phyloP scores from a whole-genome alignment of 2,888 invertebrate species.

The Allolobophora icterica region DNA sequence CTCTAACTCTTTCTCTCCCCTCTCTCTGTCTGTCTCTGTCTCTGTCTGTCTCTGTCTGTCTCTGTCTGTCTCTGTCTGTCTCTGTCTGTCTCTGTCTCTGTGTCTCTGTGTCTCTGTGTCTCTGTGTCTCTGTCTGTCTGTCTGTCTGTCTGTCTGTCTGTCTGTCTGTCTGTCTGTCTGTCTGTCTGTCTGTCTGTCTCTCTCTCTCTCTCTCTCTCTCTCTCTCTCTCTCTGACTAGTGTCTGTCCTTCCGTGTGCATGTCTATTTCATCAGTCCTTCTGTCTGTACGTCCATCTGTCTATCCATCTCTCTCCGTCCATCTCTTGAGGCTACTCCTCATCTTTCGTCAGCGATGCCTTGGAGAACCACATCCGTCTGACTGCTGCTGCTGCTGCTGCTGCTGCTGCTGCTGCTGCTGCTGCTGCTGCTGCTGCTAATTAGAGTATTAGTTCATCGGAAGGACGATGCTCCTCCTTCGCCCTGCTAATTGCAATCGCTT shows the following conservation, averaged over 20 bases:
- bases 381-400: not conserved
- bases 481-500: not conserved
- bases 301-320: not conserved
- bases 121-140: slow-evolving; percentile 22
- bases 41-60: too few species aligned
- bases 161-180: slow-evolving; percentile 29
- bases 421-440: not conserved
- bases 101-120: slow-evolving; percentile 29
- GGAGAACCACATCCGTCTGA: not conserved
- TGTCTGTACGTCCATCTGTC: not conserved
- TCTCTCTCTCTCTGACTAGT: not conserved
- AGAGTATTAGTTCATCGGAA: not conserved
- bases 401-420: not conserved
- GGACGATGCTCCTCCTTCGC: not conserved
- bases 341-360: not conserved
- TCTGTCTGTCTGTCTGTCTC: slow-evolving; percentile 34
- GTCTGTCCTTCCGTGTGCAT: not conserved
- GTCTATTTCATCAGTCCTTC: not conserved
- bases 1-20: too few species aligned
- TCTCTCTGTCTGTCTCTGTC: not conserved
- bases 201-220: slow-evolving; percentile 30
- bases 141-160: slow-evolving; percentile 28
- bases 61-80: too few species aligned
- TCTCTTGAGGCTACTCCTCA: not conserved
- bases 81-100: slow-evolving; percentile 33